phyloP scores from a whole-genome alignment of 2,888 invertebrate species.

The Parasteatoda lunata region DNA sequence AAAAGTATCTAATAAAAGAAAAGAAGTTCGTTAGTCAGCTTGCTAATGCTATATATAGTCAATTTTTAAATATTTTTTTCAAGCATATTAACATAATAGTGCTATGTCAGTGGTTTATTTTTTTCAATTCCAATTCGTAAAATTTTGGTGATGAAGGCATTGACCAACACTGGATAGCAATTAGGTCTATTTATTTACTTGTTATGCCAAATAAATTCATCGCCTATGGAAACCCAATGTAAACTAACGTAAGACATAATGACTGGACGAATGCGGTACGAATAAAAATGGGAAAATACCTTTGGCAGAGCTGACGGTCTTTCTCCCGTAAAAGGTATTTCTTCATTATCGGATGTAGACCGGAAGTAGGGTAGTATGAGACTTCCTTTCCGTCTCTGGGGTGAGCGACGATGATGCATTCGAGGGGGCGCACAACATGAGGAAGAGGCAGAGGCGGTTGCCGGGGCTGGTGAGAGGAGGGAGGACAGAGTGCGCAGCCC shows the following conservation, averaged over 20 bases:
- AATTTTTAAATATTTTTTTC: no score
- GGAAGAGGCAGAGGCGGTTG: conserved; percentile 70
- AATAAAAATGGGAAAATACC: conserved; percentile 72
- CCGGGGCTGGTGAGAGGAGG: conserved; percentile 75
- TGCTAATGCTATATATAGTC: no score
- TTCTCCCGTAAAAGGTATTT: conserved; percentile 77
- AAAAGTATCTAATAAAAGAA: no score
- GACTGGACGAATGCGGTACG: neutral
- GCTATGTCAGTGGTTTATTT: no score
- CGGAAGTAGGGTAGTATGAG: conserved; percentile 71
- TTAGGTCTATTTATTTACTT: no score
- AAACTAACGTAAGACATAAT: neutral
- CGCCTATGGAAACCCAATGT: no score
- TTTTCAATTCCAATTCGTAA: no score
- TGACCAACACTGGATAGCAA: no score
- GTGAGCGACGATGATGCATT: conserved; percentile 75
- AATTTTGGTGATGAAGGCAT: no score
- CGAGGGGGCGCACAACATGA: conserved; percentile 72
- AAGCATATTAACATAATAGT: no score
- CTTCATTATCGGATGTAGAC: conserved; percentile 76
- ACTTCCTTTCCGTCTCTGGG: conserved; percentile 72
- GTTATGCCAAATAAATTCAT: no score
- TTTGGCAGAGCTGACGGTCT: conserved; percentile 76
- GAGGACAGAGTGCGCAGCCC: conserved; percentile 77
- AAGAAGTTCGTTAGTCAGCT: no score